Evolutionary conservation across 2,113 vertebrate species (phyloP), one percentile per base, ranked within the genome.

Genomic region (Atractosteus spatula): DNA sequence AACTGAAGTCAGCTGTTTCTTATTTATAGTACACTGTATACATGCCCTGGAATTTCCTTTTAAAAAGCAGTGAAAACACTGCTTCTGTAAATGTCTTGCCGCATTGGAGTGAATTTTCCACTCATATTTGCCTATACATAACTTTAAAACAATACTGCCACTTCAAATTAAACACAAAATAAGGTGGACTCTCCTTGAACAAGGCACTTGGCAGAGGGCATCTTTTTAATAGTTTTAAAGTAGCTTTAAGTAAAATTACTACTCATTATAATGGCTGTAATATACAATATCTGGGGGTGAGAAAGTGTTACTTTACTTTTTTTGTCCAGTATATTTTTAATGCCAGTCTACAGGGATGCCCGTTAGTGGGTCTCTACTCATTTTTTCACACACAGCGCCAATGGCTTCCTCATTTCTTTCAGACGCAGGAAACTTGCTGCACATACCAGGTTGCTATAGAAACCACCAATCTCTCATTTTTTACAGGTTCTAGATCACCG

Each of bases 361-460:
- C 29, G 29, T 29, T 29, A 29, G 1, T 59, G 56, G 56, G 56
- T n/a, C 57, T 59, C 47, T 62, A 6, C 29, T 51, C 17, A 55
- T 47, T 59, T 47, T 45, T 62, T 45, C 3, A 14, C 45, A 45
- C 61, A 16, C 59, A 16, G 13, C 29, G 10, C 55, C 69, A 51
- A 62, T 66, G 65, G n/a, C 10, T 43, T 66, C 64, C 6, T 41
- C 8, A 3, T 66, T 73, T 69, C 42, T 47, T 45, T 7, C n/a
- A 47, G 16, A 51, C 17, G 29, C 8, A 7, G 66, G 14, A 5
- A 62, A 6, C 5, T 13, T 17, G 41, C 67, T 47, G 29, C 16
- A 7, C 17, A 29, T 43, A 56, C 51, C 66, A 11, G 41, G 73
- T 74, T 74, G 73, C 73, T 64, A 74, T 63, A 55, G 73, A n/a